These are phyloP conservation scores for Alaudala cheleensis DNA, from an alignment of 2,113 vertebrate species.

Conservation along the genomic window DNA sequence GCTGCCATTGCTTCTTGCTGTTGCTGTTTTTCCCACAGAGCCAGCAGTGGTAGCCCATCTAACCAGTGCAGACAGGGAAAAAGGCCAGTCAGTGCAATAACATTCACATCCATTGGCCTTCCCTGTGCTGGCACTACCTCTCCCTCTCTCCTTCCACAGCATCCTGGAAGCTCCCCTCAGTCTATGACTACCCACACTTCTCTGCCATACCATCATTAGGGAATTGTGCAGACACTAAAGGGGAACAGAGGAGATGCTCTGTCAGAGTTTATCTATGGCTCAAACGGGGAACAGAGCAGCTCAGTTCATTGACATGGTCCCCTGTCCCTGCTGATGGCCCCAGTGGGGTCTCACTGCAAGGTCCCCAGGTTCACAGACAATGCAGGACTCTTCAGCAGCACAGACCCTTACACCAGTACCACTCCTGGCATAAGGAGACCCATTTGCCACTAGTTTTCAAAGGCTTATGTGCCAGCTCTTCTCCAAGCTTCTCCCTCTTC, in stretches of 20 bases:
- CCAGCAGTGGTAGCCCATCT: constrained; percentile 90
- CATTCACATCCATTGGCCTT: not conserved
- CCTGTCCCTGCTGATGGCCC: not conserved
- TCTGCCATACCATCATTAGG: not conserved
- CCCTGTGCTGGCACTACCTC: not conserved
- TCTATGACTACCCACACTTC: not conserved
- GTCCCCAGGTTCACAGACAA: not conserved
- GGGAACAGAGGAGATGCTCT: not conserved
- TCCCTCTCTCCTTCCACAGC: not conserved
- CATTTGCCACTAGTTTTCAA: not conserved
- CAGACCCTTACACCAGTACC: not conserved
- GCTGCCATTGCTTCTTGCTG: constrained; percentile 95
- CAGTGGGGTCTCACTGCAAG: not conserved
- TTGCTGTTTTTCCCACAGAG: constrained; percentile 95
- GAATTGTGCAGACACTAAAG: not conserved
- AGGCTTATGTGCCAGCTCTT: not conserved
- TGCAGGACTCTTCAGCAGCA: not conserved
- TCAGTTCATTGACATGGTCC: not conserved
- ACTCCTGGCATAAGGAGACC: not conserved
- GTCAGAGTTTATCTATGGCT: not conserved
- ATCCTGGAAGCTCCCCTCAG: not conserved
- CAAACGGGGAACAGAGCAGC: not conserved
- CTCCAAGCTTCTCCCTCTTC: not conserved
- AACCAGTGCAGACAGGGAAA: not conserved
- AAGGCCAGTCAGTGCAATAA: not conserved